phyloP scores from a whole-genome alignment of 2,888 invertebrate species.

The Diarsia mendica region DNA sequence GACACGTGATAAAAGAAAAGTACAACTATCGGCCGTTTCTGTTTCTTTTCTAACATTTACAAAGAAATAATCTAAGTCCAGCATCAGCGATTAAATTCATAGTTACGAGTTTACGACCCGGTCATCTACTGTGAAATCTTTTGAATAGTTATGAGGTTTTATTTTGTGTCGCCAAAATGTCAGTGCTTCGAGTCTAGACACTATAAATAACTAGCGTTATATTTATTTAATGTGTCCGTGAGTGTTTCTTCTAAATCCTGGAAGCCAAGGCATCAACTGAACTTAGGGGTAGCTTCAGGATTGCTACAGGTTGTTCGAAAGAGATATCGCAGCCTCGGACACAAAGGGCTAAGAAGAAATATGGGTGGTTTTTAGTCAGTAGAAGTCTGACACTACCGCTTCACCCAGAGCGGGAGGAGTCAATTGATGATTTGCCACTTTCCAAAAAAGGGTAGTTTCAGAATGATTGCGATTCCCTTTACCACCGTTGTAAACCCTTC shows the following conservation, averaged over 20 bases:
- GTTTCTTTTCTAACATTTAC: neutral
- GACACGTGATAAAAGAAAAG: constrained; percentile 18
- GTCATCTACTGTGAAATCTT: neutral
- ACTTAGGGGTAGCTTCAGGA: neutral
- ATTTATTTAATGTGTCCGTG: constrained; percentile 2
- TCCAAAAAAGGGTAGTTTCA: neutral
- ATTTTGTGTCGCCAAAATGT: neutral
- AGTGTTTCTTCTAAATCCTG: neutral
- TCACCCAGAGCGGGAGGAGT: no score
- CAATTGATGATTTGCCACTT: no score
- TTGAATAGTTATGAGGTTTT: neutral
- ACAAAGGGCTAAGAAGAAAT: no score
- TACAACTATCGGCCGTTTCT: neutral
- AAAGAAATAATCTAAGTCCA: constrained; percentile 11
- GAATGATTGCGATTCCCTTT: neutral
- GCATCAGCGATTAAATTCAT: constrained; percentile 12
- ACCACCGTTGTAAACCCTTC: neutral
- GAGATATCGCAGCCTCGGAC: no score
- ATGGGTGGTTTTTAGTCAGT: no score
- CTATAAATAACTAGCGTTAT: constrained; percentile 11
- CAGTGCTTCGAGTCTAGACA: constrained; percentile 26
- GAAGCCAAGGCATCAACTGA: neutral
- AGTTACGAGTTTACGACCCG: neutral
- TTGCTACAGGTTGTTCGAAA: no score
- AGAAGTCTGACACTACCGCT: no score